A percentile compares a stretch with the other conserved stretches of the same genome.
These are phyloP conservation scores for Sebastes variabilis DNA, from an alignment of 2,797 vertebrate genomes.

Conservation along the genomic window DNA sequence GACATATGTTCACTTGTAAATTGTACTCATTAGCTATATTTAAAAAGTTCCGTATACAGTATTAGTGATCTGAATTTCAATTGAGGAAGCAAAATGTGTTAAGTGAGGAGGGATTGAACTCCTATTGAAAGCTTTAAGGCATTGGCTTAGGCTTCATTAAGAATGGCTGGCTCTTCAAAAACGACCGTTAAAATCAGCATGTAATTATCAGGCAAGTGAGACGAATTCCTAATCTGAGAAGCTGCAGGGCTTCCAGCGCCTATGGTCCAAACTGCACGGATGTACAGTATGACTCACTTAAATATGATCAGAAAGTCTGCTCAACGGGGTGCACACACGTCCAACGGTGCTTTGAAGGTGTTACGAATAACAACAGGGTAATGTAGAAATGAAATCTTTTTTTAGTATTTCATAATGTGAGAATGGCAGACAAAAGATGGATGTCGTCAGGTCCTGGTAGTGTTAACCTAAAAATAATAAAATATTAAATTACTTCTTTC, in stretches of 20 bases:
- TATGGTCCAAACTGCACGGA: constrained; percentile 33
- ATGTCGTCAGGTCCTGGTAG: not conserved
- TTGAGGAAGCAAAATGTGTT: constrained; percentile 52
- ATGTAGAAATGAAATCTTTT: not conserved
- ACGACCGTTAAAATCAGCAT: constrained; percentile 64
- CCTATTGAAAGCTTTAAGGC: constrained; percentile 62
- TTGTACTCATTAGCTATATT: not conserved
- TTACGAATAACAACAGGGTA: not conserved
- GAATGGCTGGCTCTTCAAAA: constrained; percentile 77
- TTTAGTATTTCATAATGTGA: not conserved
- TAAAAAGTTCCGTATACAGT: constrained; percentile 22
- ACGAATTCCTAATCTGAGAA: constrained; percentile 56
- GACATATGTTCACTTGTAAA: not conserved
- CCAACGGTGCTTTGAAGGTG: not conserved
- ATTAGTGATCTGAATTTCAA: constrained; percentile 42
- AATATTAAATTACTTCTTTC: not conserved
- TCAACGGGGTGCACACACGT: not conserved
- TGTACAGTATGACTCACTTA: constrained; percentile 20
- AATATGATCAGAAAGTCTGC: constrained; percentile 13
- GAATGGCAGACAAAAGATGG: not conserved
- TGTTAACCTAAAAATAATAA: not conserved
- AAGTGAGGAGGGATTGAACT: constrained; percentile 54
- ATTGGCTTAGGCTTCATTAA: constrained; percentile 68
- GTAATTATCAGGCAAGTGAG: constrained; percentile 68
- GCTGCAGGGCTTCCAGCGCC: constrained; percentile 53